Conservation (phyloP, 2,797 vertebrate genomes). For the Mus minutoides region DNA sequence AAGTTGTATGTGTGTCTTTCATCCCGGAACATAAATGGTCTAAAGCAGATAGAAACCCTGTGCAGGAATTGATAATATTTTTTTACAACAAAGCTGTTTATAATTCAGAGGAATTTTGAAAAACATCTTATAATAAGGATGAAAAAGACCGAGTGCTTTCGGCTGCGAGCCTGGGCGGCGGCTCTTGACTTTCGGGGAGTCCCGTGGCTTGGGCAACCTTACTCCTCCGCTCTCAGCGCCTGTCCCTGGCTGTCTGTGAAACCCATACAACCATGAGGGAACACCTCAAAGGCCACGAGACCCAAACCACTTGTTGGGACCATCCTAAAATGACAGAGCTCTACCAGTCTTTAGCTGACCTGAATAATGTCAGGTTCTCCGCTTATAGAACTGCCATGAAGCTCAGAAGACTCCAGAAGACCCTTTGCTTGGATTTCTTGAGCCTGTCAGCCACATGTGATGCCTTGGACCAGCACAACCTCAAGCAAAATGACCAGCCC, state of each 20-base stretch:
- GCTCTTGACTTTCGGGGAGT: no score
- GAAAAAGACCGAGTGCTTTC: no score
- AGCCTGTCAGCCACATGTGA: constrained; percentile 95
- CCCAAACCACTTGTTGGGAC: constrained; percentile 99
- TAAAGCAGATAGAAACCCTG: not conserved
- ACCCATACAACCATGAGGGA: no score
- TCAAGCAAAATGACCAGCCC: constrained; percentile 98
- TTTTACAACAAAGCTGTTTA: not conserved
- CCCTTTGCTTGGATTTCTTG: constrained; percentile 99
- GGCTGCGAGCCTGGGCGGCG: no score
- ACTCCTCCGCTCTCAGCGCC: no score
- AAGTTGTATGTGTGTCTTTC: not conserved
- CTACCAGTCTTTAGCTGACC: constrained; percentile 99
- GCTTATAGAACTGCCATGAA: no score
- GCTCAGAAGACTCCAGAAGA: no score
- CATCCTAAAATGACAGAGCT: constrained; percentile 99
- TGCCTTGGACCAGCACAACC: constrained; percentile 97
- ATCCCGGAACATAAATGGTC: not conserved
- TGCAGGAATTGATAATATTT: not conserved
- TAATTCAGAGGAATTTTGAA: not conserved
- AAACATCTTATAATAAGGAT: not conserved
- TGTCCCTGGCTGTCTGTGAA: no score
- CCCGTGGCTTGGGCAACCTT: no score
- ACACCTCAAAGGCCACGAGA: no score
- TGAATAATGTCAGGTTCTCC: no score